Percentiles rank a stretch among this genome's conserved stretches.
Evolutionary conservation across 2,113 vertebrate genomes (phyloP).

Genomic region (Microtus pennsylvanicus): DNA sequence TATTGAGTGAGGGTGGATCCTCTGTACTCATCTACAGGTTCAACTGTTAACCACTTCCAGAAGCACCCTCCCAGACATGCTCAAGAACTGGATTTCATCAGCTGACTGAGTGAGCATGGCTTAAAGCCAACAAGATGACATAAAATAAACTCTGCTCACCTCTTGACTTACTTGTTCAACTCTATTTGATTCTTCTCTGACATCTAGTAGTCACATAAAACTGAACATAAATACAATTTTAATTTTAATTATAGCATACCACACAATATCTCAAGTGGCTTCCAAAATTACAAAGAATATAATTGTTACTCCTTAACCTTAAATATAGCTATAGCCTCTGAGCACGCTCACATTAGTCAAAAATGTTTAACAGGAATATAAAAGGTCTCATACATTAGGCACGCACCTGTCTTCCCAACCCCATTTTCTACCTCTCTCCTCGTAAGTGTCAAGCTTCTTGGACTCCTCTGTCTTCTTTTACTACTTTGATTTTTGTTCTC

Average conservation of each 20-base stretch:
- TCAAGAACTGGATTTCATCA: neutral
- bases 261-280: neutral
- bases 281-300: conserved; percentile 43
- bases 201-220: conserved; percentile 26
- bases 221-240: conserved; percentile 47
- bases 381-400: neutral
- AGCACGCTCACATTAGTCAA: neutral
- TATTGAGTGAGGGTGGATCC: neutral
- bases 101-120: neutral
- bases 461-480: neutral
- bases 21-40: conserved; percentile 2
- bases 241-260: neutral
- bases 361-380: neutral
- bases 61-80: neutral
- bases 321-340: conserved; percentile 6
- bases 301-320: neutral
- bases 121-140: neutral
- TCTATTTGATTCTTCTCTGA: conserved; percentile 12
- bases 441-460: neutral
- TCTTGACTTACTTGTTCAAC: neutral
- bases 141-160: neutral
- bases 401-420: neutral
- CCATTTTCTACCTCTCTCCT: conserved; percentile 3
- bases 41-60: neutral
- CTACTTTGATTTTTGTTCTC: conserved; percentile 24